These are phyloP conservation scores for Troides aeacus DNA, from an alignment of 2,888 invertebrate species.

Conservation along the genomic window DNA sequence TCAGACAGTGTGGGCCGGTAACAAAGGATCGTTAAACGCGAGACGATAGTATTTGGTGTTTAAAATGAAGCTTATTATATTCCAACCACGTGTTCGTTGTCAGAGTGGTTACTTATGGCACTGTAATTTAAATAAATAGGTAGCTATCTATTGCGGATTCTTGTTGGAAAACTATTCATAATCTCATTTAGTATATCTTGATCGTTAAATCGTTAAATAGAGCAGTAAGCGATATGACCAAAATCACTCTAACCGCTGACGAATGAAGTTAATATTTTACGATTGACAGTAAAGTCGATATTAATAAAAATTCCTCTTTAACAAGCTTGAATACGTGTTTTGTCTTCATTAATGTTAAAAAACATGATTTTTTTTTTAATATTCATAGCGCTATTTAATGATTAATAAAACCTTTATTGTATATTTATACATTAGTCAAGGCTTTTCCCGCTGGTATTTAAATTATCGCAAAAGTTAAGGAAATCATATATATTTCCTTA, in stretches of 20 bases:
- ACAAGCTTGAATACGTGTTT: background rate
- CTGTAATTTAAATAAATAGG: slow-evolving; percentile 11
- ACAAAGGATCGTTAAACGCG: slow-evolving; percentile 3
- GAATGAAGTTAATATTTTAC: no score
- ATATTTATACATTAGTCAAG: background rate
- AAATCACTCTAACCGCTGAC: background rate
- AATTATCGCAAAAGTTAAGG: background rate
- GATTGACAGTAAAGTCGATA: background rate
- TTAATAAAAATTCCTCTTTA: background rate
- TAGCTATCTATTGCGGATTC: background rate
- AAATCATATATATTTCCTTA: background rate
- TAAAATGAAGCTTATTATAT: slow-evolving; percentile 11
- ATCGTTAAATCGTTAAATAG: background rate
- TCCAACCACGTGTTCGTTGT: slow-evolving; percentile 10
- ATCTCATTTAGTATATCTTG: background rate
- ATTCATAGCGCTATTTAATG: background rate
- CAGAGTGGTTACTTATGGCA: slow-evolving; percentile 8
- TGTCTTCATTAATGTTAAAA: no score
- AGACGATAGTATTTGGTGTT: slow-evolving; percentile 9
- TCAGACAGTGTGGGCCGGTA: background rate
- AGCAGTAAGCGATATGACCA: background rate
- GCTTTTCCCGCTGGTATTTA: background rate
- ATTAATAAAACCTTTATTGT: background rate
- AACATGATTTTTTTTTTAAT: no score
- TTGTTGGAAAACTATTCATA: background rate